phyloP scores from a whole-genome alignment of 2,113 vertebrate genomes.

The Seriola rivoliana region DNA sequence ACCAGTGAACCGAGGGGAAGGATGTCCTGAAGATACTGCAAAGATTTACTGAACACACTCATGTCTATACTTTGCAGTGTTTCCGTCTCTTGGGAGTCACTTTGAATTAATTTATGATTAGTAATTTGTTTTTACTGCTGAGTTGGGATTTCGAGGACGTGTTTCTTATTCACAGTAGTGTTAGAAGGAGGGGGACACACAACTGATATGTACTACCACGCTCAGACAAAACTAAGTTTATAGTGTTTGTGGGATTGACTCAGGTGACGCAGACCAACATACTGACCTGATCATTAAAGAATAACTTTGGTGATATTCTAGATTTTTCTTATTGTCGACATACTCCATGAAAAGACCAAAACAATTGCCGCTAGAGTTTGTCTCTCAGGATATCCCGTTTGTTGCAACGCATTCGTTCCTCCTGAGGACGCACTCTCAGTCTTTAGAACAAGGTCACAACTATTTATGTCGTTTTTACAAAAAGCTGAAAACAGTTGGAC shows the following conservation, averaged over 20 bases:
- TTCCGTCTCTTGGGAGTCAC: conserved; percentile 4
- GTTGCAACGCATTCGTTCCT: background rate
- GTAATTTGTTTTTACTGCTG: conserved; percentile 25
- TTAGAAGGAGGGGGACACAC: background rate
- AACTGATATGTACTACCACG: background rate
- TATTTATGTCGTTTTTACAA: background rate
- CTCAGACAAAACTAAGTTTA: conserved; percentile 3
- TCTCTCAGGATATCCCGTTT: background rate
- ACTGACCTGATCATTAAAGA: background rate
- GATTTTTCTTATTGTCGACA: background rate
- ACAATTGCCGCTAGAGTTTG: background rate
- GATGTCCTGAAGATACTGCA: conserved; percentile 6
- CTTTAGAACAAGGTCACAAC: background rate
- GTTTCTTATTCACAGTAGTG: conserved; percentile 20
- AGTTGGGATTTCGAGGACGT: conserved; percentile 1
- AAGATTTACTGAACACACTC: conserved; percentile 47
- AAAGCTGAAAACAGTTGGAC: background rate
- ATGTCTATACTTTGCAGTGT: conserved; percentile 10
- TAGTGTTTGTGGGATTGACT: background rate
- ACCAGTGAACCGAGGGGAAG: background rate
- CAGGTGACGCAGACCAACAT: background rate
- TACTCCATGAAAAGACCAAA: conserved; percentile 9
- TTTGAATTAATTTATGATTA: conserved; percentile 21
- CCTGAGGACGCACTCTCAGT: background rate
- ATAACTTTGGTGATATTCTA: background rate